These are phyloP conservation scores for Tenebrosternarchus preto DNA, from an alignment of 2,113 vertebrate species.

Conservation along the genomic window DNA sequence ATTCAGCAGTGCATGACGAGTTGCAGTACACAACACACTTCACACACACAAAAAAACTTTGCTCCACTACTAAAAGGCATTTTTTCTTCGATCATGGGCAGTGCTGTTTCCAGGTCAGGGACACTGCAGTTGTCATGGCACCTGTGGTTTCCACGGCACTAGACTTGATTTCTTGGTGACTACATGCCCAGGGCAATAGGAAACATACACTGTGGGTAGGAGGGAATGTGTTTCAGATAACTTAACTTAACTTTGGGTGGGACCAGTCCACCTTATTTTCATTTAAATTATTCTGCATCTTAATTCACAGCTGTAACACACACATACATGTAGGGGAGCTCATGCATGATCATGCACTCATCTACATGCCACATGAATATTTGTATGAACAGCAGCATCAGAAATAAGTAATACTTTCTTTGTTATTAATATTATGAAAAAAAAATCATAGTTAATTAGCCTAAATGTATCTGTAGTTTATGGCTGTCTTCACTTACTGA, in stretches of 20 bases:
- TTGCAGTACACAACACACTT: too few species aligned
- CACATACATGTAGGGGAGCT: too few species aligned
- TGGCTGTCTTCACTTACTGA: constrained; percentile 26
- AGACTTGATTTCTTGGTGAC: not conserved
- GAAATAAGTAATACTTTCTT: too few species aligned
- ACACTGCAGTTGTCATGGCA: not conserved
- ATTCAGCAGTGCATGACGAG: not conserved
- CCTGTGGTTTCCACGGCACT: not conserved
- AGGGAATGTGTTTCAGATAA: too few species aligned
- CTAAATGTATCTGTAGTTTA: constrained; percentile 3
- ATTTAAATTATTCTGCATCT: too few species aligned
- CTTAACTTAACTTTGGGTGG: too few species aligned
- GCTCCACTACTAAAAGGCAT: too few species aligned
- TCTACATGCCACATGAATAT: not conserved
- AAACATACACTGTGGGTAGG: too few species aligned
- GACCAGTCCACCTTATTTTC: too few species aligned
- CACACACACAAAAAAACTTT: too few species aligned
- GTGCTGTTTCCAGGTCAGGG: not conserved
- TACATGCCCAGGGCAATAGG: not conserved
- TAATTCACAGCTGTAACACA: too few species aligned
- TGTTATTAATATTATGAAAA: not conserved
- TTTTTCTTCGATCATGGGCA: too few species aligned
- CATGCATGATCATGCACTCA: not conserved
- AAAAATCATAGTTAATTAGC: constrained; percentile 2
- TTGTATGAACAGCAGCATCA: not conserved